These are phyloP conservation scores for Seira ritae DNA, from an alignment of 2,888 invertebrate species.

Conservation along the genomic window DNA sequence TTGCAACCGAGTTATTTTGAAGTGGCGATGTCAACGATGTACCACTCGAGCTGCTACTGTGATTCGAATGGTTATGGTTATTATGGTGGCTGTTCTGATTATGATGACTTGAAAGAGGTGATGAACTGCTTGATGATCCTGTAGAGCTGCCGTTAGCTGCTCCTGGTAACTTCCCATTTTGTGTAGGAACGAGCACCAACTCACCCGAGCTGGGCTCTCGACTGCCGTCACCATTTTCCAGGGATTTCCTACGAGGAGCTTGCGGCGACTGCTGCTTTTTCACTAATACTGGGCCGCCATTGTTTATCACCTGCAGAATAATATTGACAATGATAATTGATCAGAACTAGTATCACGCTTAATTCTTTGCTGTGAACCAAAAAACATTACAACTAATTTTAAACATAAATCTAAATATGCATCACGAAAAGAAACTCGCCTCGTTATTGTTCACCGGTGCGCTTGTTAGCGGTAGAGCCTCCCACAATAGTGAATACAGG, in stretches of 20 bases:
- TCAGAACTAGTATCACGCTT: not conserved
- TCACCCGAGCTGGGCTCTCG: constrained; percentile 62
- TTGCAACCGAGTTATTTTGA: constrained; percentile 60
- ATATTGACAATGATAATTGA: not conserved
- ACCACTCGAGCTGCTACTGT: constrained; percentile 60
- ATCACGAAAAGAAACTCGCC: too few species aligned
- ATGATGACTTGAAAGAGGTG: constrained; percentile 61
- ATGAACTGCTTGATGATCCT: constrained; percentile 62
- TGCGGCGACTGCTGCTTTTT: constrained; percentile 70
- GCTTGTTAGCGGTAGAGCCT: constrained; percentile 72
- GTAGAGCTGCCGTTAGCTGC: constrained; percentile 55
- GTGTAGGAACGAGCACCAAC: constrained; percentile 61
- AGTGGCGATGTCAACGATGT: constrained; percentile 54
- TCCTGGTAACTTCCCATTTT: constrained; percentile 66
- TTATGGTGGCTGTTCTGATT: constrained; percentile 66
- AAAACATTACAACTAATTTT: too few species aligned
- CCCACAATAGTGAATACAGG: constrained; percentile 71
- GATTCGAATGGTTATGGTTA: constrained; percentile 67
- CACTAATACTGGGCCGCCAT: constrained; percentile 72
- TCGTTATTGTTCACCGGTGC: constrained; percentile 73
- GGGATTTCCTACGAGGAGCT: constrained; percentile 70
- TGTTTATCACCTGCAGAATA: constrained; percentile 66
- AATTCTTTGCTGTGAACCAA: too few species aligned
- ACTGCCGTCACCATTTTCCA: constrained; percentile 68
- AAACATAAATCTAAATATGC: too few species aligned